Percentiles rank a stretch among this genome's conserved stretches.
Conservation (phyloP, 1,140 invertebrate species). For the Drosophila saltans region DNA sequence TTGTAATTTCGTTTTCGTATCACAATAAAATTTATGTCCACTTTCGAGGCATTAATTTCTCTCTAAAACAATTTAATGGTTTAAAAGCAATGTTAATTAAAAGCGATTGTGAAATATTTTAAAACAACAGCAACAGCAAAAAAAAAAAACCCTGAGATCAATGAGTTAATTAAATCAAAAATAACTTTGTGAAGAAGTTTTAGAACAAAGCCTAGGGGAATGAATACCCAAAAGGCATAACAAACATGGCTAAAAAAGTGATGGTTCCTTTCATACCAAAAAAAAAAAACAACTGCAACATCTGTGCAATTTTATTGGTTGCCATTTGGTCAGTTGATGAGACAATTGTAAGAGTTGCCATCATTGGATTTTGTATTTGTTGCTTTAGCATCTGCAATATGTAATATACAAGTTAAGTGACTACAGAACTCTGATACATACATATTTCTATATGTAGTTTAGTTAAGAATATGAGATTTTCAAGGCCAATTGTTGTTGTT, state of each 20-base stretch:
- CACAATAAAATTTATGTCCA: slow-evolving; percentile 9
- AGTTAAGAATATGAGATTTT: slow-evolving; percentile 58
- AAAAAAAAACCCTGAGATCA: slow-evolving; percentile 7
- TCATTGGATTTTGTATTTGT: slow-evolving; percentile 17
- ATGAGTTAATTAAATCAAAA: slow-evolving; percentile 52
- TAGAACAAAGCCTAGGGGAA: slow-evolving; percentile 45
- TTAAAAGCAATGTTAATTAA: slow-evolving; percentile 48
- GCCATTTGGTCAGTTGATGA: slow-evolving; percentile 44
- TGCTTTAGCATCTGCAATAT: slow-evolving; percentile 53
- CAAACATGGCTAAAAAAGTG: slow-evolving; percentile 28
- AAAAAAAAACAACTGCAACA: not conserved
- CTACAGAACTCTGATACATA: slow-evolving; percentile 31
- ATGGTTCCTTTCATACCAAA: slow-evolving; percentile 43
- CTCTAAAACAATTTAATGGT: slow-evolving; percentile 14
- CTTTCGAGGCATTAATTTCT: slow-evolving; percentile 5
- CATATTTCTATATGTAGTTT: slow-evolving; percentile 4
- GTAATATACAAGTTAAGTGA: slow-evolving; percentile 34
- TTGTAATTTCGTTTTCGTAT: not conserved
- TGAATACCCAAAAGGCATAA: slow-evolving; percentile 18
- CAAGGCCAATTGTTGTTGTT: slow-evolving; percentile 34
- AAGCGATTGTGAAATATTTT: slow-evolving; percentile 45
- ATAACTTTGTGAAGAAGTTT: slow-evolving; percentile 17
- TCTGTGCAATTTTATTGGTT: not conserved
- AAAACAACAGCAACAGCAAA: not conserved
- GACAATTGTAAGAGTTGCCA: too few species aligned